Base-by-base conservation (phyloP, 2,113 vertebrate species). In the Mustelus asterias region DNA sequence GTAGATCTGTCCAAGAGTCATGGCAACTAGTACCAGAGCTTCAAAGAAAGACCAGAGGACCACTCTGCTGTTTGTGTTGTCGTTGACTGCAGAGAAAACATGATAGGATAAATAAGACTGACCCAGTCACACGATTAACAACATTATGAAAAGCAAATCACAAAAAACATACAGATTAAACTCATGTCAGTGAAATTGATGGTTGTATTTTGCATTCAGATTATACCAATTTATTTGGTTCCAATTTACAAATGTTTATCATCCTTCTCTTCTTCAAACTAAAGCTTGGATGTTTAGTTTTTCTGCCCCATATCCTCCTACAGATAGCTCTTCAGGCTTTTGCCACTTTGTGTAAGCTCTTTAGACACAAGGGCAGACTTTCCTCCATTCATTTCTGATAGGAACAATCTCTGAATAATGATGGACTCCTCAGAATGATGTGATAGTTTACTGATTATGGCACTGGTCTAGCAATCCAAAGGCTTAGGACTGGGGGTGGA, bases 11-110 rank as follows among this genome's bases (percentile, higher is more conserved):
- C 99, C 99, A 90, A 99, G 98, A 95, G 99, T 99, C 99, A 99
- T 99, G 96, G 99, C 99, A 97, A 99, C 99, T 97, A 99, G 98
- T 97, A 99, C 99, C 96, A 99, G 98, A 63, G 99, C 99, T 98
- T 99, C 99, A 63, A 99, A 99, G 98, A 99, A 99, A 10, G 99
- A 99, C 99, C 99, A 99, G 90, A 99, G 99, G 95, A 99, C 99
- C 98, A 99, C 99, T 97, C 99, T 98, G 98, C 99, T 99, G 98
- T 99, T 99, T 96, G 99, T 99, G 98, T 99, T 99, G 98, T 99
- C 99, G 20, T 99, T 99, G 97, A 99, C 99, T 99, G 97, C 97
- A 9, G 96, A 96, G 96, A 11, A 67, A 0, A 94, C 93, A 37
- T 89, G 67, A 63, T 1, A 76, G n/a, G 41, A 70, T 72, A 92